Percentiles rank a stretch among this genome's conserved stretches.
Conservation (phyloP, 1,140 invertebrate species). For the Leptinotarsa lineolata region DNA sequence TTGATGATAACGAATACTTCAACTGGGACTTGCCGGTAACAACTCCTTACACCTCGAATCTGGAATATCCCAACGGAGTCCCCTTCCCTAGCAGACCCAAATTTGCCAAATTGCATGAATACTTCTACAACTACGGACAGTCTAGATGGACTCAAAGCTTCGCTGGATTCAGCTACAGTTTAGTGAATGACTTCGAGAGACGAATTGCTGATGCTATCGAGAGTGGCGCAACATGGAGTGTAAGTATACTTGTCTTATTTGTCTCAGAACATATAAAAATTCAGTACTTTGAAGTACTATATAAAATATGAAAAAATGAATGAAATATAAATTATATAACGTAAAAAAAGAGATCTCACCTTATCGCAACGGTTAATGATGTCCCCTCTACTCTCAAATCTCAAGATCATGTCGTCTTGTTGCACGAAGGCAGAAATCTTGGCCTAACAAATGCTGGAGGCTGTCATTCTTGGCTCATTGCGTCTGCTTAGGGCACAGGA, state of each 20-base stretch:
- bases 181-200: conserved; percentile 50
- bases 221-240: conserved; percentile 53
- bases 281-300: too few species aligned
- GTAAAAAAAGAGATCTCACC: too few species aligned
- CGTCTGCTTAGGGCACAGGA: too few species aligned
- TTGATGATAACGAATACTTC: conserved; percentile 64
- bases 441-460: too few species aligned
- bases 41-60: conserved; percentile 67
- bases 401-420: too few species aligned
- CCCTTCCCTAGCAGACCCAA: conserved; percentile 65
- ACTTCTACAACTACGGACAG: conserved; percentile 52
- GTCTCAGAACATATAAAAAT: background rate
- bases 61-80: conserved; percentile 68
- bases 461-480: too few species aligned
- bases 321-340: too few species aligned
- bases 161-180: conserved; percentile 35
- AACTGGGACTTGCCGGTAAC: conserved; percentile 61
- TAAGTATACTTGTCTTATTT: conserved; percentile 29
- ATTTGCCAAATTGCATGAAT: conserved; percentile 53
- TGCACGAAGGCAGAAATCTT: too few species aligned
- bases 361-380: too few species aligned
- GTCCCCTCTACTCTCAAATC: too few species aligned
- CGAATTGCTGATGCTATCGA: conserved; percentile 59
- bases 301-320: too few species aligned
- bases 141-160: conserved; percentile 44